Base-by-base conservation (phyloP, 2,113 vertebrate genomes). In the Megaceryle torquata region DNA sequence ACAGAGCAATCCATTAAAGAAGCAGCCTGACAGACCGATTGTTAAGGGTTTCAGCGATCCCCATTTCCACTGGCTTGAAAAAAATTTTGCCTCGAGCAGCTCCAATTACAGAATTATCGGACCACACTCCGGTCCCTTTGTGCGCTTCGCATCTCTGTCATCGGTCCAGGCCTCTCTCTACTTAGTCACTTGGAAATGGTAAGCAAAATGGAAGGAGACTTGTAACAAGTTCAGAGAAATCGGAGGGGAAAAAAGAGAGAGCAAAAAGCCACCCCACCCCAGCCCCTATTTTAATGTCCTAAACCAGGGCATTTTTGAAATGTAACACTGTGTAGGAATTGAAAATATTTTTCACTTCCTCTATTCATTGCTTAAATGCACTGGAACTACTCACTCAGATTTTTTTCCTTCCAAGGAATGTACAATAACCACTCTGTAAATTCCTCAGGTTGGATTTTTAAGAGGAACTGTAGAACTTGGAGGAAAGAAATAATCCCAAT, bases 161-260 rank as follows among this genome's bases (percentile, higher is more conserved):
- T 89, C 95, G 7, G 94, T 97, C 97, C 95, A 53, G 28, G 71
- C 91, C 88, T 84, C 84, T 68, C 95, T 96, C 94, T 96, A 87
- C 97, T 96, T 96, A 94, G 96, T 97, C 26, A 75, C 96, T 96
- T 97, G 95, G 95, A 95, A 97, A 96, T 96, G 94, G 95, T 95
- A 95, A 97, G 91, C 81, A 94, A 92, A 97, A 97, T 97, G 96
- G 95, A 97, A 97, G 89, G 85, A 96, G 76, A 70, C 92, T 97
- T 97, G 95, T 96, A 96, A 94, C 83, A 93, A 97, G 89, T 97
- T 97, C 94, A 93, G 93, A 94, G 95, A 96, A 97, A 96, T 90
- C 79, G 86, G 88, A 76, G 63, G 70, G 64, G 3, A 5, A 17
- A 77, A 82, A 75, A 93, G 53, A 95, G 31, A 67, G 39, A 84